These are phyloP conservation scores for Ametastegia equiseti DNA, from an alignment of 2,888 invertebrate species.

Conservation along the genomic window DNA sequence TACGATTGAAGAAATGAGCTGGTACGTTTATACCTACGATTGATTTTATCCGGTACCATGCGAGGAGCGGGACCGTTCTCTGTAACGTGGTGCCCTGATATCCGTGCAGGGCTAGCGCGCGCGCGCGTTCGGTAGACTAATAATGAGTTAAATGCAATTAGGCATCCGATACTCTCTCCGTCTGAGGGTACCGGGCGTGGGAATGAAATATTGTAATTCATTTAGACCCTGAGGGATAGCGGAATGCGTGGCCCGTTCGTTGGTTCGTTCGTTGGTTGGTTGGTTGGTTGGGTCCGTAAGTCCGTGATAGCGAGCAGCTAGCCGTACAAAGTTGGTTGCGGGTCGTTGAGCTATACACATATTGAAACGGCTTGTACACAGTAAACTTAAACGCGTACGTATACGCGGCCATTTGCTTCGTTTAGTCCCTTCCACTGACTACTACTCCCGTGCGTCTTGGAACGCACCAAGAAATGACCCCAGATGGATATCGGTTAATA, in stretches of 20 bases:
- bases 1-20: background rate
- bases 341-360: conserved; percentile 27
- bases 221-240: conserved; percentile 66
- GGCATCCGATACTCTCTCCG: conserved; percentile 55
- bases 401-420: conserved; percentile 30
- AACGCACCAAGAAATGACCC: conserved; percentile 67
- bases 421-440: conserved; percentile 16
- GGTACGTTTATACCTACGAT: background rate
- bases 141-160: conserved; percentile 60
- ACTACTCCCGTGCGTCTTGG: background rate
- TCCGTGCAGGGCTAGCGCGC: conserved; percentile 20
- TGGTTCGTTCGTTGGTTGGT: background rate
- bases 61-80: background rate
- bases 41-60: conserved; percentile 14
- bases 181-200: conserved; percentile 63
- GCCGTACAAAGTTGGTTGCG: conserved; percentile 17
- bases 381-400: conserved; percentile 49
- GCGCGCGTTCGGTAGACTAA: conserved; percentile 50
- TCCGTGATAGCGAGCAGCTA: conserved; percentile 59
- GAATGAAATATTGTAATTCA: conserved; percentile 70
- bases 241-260: conserved; percentile 61
- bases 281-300: background rate
- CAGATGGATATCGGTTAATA: conserved; percentile 73
- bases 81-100: background rate
- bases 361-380: conserved; percentile 41